Evolutionary conservation across 2,888 invertebrate species (phyloP).

Genomic region (Miltochrista miniata): DNA sequence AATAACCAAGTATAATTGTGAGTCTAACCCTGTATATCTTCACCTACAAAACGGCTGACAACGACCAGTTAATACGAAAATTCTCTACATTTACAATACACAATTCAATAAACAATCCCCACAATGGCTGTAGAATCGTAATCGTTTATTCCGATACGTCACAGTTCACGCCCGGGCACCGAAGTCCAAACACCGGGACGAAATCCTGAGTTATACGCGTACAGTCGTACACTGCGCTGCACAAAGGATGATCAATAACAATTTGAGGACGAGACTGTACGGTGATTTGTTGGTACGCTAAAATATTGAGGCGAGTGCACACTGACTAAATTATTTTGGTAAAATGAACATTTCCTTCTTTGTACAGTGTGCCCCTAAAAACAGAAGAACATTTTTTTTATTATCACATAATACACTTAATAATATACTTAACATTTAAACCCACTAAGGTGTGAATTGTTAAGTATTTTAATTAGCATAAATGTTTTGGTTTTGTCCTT

Average conservation of each 20-base stretch:
- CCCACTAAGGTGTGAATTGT: too few relatives aligned
- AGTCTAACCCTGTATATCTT: too few relatives aligned
- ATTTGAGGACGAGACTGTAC: constrained; percentile 61
- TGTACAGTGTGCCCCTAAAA: background rate
- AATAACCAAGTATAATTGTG: too few relatives aligned
- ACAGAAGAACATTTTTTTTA: too few relatives aligned
- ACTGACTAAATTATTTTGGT: constrained; percentile 7
- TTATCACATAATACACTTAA: too few relatives aligned
- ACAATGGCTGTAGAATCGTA: constrained; percentile 29
- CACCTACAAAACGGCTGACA: background rate
- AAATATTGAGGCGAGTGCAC: constrained; percentile 24
- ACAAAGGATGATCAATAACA: constrained; percentile 80
- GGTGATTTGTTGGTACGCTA: constrained; percentile 57
- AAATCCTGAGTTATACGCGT: constrained; percentile 69
- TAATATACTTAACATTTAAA: too few relatives aligned
- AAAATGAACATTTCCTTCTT: background rate
- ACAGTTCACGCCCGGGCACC: constrained; percentile 44
- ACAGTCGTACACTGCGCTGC: constrained; percentile 30
- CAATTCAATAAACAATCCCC: constrained; percentile 20
- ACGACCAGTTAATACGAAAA: constrained; percentile 11
- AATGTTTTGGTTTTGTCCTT: too few relatives aligned
- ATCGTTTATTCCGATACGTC: constrained; percentile 44
- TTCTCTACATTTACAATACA: constrained; percentile 6
- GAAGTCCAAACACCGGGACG: constrained; percentile 66
- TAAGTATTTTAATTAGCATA: too few relatives aligned